A percentile compares a stretch with the other conserved stretches of the same genome.
phyloP scores from a whole-genome alignment of 2,888 invertebrate genomes.

The Ernsta delagoae region DNA sequence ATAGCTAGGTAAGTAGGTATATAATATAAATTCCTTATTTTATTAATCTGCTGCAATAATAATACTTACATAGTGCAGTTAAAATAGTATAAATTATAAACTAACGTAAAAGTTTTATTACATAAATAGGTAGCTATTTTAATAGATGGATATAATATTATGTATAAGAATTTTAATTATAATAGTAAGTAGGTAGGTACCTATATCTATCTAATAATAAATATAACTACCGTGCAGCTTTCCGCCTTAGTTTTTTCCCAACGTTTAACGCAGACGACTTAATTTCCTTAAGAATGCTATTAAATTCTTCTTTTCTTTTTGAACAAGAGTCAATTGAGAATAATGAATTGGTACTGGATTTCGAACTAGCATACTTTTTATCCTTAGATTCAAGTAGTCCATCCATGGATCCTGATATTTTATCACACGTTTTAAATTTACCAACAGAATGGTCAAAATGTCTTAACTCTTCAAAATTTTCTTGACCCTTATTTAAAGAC shows the following conservation, averaged over 20 bases:
- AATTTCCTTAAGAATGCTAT: conserved; percentile 10
- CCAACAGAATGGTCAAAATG: not conserved
- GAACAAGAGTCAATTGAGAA: not conserved
- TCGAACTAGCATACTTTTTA: not conserved
- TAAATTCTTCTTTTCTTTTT: conserved; percentile 19
- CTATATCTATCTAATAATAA: too few species aligned
- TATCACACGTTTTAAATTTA: not conserved
- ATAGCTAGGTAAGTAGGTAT: not conserved
- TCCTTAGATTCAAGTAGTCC: not conserved
- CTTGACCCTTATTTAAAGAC: not conserved
- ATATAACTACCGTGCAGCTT: not conserved
- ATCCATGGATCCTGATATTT: not conserved
- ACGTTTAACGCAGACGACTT: conserved; percentile 12
- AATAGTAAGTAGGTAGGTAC: too few species aligned
- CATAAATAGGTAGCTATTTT: too few species aligned
- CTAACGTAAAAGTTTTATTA: too few species aligned
- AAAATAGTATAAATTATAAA: too few species aligned
- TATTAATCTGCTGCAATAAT: too few species aligned
- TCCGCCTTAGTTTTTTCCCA: conserved; percentile 14
- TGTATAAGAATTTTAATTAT: too few species aligned
- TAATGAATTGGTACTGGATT: not conserved
- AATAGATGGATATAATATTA: too few species aligned
- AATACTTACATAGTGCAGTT: too few species aligned
- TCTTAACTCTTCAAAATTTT: not conserved
- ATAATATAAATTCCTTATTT: not conserved